Evolutionary conservation across 2,113 vertebrate species (phyloP).

Genomic region (Micronycteris hirsuta): DNA sequence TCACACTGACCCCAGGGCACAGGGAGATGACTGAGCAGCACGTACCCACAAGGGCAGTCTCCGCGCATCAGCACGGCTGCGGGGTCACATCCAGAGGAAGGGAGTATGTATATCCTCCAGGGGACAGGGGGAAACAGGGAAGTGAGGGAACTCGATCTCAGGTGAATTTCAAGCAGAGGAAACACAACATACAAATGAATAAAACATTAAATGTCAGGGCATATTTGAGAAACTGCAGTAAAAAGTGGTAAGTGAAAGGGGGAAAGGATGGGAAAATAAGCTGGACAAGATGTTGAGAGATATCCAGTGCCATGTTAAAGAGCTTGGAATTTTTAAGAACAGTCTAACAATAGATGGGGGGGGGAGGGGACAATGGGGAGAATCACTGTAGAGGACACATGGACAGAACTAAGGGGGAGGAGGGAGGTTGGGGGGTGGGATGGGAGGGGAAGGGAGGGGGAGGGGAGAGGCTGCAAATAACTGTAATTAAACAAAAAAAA

Average conservation of each 20-base stretch:
- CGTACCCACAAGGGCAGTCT: not conserved
- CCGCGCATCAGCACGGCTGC: accelerated
- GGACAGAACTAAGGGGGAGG: too few relatives aligned
- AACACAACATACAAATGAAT: not conserved
- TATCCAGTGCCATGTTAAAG: not conserved
- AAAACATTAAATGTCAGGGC: not conserved
- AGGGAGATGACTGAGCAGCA: not conserved
- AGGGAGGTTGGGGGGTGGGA: too few relatives aligned
- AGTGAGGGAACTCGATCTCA: not conserved
- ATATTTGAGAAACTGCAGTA: not conserved
- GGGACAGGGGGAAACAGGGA: too few relatives aligned
- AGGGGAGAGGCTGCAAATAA: too few relatives aligned
- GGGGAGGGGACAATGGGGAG: too few relatives aligned
- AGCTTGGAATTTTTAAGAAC: not conserved
- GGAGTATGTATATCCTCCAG: not conserved
- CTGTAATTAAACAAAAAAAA: too few relatives aligned
- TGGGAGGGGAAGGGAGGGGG: too few relatives aligned
- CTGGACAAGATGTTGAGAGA: not conserved
- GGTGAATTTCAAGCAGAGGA: not conserved
- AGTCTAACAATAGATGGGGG: too few relatives aligned
- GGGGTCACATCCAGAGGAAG: not conserved
- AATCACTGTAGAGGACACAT: too few relatives aligned
- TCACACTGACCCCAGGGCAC: not conserved
- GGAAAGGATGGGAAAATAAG: not conserved
- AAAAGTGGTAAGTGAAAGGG: not conserved